phyloP scores from a whole-genome alignment of 1,140 invertebrate species.

The Aporrectodea caliginosa region DNA sequence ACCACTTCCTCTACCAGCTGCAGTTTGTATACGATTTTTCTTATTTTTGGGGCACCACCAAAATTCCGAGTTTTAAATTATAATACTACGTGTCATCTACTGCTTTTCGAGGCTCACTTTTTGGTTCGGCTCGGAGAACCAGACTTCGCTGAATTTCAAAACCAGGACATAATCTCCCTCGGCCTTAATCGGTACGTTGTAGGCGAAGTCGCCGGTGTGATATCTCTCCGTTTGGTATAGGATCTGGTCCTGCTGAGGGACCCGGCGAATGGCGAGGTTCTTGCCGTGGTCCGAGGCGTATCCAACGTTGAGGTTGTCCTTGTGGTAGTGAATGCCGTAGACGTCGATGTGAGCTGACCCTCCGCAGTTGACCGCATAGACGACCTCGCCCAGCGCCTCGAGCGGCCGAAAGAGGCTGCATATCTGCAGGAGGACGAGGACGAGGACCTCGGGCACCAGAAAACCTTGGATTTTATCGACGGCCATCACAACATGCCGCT shows the following conservation, averaged over 20 bases:
- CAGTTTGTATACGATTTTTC: too few relatives aligned
- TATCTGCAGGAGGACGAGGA: too few relatives aligned
- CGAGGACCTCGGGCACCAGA: too few relatives aligned
- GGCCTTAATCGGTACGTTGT: constrained; percentile 48
- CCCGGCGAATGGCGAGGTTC: constrained; percentile 49
- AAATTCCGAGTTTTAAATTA: too few relatives aligned
- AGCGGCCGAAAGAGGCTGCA: too few relatives aligned
- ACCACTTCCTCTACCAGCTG: too few relatives aligned
- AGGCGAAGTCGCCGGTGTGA: constrained; percentile 52
- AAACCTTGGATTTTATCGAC: too few relatives aligned
- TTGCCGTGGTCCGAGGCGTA: constrained; percentile 54
- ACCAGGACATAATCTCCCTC: constrained; percentile 56
- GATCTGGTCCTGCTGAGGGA: constrained; percentile 53
- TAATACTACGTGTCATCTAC: too few relatives aligned
- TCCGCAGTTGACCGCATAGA: constrained; percentile 54
- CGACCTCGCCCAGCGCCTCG: constrained; percentile 44
- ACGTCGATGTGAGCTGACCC: constrained; percentile 53
- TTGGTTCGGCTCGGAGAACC: constrained; percentile 54
- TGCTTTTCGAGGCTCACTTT: constrained; percentile 48
- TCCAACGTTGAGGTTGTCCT: constrained; percentile 44
- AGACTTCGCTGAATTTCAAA: constrained; percentile 57
- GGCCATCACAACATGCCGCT: too few relatives aligned
- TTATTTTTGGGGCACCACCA: too few relatives aligned
- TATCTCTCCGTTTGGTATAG: constrained; percentile 56
- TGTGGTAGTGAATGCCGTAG: constrained; percentile 51